A percentile compares a stretch with the other conserved stretches of the same genome.
Conservation (phyloP, 2,888 invertebrate genomes). For the Norana najaformis region DNA sequence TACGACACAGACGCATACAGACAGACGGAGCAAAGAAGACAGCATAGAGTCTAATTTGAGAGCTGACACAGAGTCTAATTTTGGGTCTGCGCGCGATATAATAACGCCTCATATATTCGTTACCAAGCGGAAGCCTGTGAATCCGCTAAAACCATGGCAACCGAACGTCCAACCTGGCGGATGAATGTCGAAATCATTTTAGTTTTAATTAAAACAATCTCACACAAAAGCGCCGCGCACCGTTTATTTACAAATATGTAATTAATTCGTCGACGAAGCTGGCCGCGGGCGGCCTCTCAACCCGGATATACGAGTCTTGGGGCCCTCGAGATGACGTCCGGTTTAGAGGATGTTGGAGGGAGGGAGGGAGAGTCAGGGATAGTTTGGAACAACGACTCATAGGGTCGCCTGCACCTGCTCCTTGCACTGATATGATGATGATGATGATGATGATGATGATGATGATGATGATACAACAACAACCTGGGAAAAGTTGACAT, state of each 20-base stretch:
- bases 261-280: slow-evolving; percentile 21
- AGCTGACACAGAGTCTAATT: slow-evolving; percentile 13
- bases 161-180: slow-evolving; percentile 9
- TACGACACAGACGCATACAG: not conserved
- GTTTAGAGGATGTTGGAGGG: not conserved
- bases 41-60: slow-evolving; percentile 5
- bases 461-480: too few relatives aligned
- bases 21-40: not conserved
- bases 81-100: not conserved
- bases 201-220: slow-evolving; percentile 26
- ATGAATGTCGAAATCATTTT: slow-evolving; percentile 16
- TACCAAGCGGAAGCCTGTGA: slow-evolving; percentile 23
- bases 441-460: not conserved
- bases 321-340: slow-evolving; percentile 15
- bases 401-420: not conserved
- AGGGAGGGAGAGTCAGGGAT: not conserved
- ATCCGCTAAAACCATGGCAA: slow-evolving; percentile 22
- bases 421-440: not conserved
- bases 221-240: not conserved
- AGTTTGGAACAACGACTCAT: not conserved
- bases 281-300: not conserved
- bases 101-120: slow-evolving; percentile 20
- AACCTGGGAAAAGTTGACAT: not conserved
- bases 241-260: slow-evolving; percentile 24
- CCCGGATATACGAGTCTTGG: slow-evolving; percentile 19